Evolutionary conservation across 1,140 invertebrate species (phyloP).

Genomic region (Aphidius gifuensis): DNA sequence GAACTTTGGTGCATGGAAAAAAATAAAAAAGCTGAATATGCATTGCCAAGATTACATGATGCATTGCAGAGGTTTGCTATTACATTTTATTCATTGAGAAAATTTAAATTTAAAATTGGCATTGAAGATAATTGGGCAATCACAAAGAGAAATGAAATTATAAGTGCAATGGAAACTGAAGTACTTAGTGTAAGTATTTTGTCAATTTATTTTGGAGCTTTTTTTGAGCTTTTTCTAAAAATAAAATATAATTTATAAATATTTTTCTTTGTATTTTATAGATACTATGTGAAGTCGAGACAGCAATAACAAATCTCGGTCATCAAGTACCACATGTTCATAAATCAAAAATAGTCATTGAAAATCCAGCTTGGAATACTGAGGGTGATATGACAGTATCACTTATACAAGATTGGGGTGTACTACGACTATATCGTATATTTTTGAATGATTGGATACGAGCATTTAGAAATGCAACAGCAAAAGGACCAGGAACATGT

Average conservation of each 20-base stretch:
- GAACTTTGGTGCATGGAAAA: slow-evolving; percentile 50
- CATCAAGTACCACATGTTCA: slow-evolving; percentile 34
- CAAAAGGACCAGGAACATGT: slow-evolving; percentile 39
- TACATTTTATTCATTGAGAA: slow-evolving; percentile 45
- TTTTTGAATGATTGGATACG: slow-evolving; percentile 52
- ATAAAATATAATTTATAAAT: no score
- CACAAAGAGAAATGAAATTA: slow-evolving; percentile 39
- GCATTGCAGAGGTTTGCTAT: slow-evolving; percentile 52
- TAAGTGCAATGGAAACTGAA: slow-evolving; percentile 46
- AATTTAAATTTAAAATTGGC: slow-evolving; percentile 40
- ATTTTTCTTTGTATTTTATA: slow-evolving; percentile 29
- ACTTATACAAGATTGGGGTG: slow-evolving; percentile 53
- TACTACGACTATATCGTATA: slow-evolving; percentile 45
- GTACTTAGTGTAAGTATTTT: slow-evolving; percentile 40
- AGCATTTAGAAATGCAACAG: slow-evolving; percentile 46
- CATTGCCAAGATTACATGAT: slow-evolving; percentile 47
- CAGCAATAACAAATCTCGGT: slow-evolving; percentile 43
- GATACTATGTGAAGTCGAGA: slow-evolving; percentile 55
- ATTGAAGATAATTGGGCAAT: slow-evolving; percentile 39
- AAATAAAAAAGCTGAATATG: slow-evolving; percentile 46
- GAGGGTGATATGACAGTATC: slow-evolving; percentile 48
- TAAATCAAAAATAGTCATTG: slow-evolving; percentile 35
- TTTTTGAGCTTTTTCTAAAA: not conserved
- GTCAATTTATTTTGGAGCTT: not conserved
- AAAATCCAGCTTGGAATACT: slow-evolving; percentile 45